These are phyloP conservation scores for Phenacoccus solenopsis DNA, from an alignment of 1,140 invertebrate genomes.

Conservation along the genomic window DNA sequence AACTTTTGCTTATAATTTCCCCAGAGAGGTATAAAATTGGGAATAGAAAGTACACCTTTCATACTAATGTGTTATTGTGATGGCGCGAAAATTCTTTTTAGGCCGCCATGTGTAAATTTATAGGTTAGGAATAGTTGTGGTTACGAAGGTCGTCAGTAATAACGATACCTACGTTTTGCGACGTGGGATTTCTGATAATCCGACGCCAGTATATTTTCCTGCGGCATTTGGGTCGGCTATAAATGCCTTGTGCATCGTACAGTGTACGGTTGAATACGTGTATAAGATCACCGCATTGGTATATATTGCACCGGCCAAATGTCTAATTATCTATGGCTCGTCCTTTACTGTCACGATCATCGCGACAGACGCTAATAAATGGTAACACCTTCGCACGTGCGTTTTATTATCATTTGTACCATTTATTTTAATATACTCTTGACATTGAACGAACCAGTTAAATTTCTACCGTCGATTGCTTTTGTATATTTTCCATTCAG, in stretches of 20 bases:
- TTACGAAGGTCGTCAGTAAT: neutral
- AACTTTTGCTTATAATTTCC: too few relatives aligned
- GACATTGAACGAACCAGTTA: conserved; percentile 1
- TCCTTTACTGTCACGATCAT: neutral
- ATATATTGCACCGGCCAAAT: neutral
- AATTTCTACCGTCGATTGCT: neutral
- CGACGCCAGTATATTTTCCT: neutral
- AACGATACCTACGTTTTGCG: too few relatives aligned
- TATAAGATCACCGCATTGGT: too few relatives aligned
- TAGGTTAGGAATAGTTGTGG: too few relatives aligned
- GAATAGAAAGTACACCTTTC: neutral
- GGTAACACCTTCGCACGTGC: neutral
- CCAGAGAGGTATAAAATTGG: neutral
- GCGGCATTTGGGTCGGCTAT: neutral
- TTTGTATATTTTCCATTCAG: neutral
- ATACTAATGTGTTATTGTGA: neutral
- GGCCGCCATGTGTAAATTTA: too few relatives aligned
- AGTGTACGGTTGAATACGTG: too few relatives aligned
- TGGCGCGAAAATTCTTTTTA: too few relatives aligned
- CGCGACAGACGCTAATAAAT: neutral
- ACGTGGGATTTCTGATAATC: too few relatives aligned
- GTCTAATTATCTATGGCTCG: neutral
- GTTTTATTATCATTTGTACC: neutral
- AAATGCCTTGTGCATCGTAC: too few relatives aligned
- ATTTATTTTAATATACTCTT: neutral